Conservation (phyloP, 2,113 vertebrate genomes). For the Ochotona curzoniae region DNA sequence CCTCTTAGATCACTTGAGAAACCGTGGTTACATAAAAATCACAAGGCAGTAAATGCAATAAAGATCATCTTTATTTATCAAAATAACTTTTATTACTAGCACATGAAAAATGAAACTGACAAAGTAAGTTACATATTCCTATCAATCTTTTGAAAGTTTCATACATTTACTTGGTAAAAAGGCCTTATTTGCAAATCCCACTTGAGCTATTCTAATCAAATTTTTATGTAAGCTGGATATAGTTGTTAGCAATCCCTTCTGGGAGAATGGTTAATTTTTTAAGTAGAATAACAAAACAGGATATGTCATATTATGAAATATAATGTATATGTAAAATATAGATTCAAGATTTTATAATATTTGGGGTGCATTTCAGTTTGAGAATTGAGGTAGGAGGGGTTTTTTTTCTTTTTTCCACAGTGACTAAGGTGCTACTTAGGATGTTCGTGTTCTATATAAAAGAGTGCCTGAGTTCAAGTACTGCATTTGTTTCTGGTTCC, state of each 20-base stretch:
- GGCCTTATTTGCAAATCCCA: conserved; percentile 68
- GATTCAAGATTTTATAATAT: conserved; percentile 3
- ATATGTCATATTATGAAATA: neutral
- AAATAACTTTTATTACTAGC: conserved; percentile 66
- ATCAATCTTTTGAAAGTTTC: conserved; percentile 72
- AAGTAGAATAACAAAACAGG: neutral
- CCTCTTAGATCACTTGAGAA: conserved; percentile 51
- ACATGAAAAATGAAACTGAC: conserved; percentile 72
- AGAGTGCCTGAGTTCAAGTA: no score
- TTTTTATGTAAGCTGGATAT: conserved; percentile 59
- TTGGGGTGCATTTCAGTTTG: neutral
- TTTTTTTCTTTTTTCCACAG: no score
- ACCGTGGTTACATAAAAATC: conserved; percentile 40
- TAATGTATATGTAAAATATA: conserved; percentile 4
- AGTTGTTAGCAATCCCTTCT: conserved; percentile 55
- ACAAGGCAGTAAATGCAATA: conserved; percentile 44
- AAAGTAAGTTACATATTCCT: conserved; percentile 61
- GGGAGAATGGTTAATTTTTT: neutral
- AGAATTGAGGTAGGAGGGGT: neutral
- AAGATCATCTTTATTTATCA: conserved; percentile 76
- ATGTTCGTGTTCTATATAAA: no score
- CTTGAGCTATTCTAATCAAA: conserved; percentile 67
- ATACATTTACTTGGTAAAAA: conserved; percentile 59
- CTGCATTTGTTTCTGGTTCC: no score
- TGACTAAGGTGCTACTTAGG: no score